A percentile compares a stretch with the other conserved stretches of the same genome.
Conservation (phyloP, 1,140 invertebrate genomes). For the Drosophila aff. region DNA sequence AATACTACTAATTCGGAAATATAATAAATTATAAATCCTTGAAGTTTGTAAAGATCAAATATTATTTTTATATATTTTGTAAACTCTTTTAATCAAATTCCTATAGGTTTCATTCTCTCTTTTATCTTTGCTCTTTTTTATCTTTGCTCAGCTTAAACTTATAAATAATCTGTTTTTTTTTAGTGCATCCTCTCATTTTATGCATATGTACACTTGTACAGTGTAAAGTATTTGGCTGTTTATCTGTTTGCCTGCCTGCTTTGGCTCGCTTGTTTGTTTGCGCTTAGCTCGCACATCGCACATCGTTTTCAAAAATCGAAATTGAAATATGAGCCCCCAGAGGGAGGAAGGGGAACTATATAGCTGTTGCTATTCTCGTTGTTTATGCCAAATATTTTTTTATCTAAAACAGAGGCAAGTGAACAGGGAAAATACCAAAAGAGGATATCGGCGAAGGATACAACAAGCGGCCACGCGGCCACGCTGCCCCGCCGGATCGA, state of each 20-base stretch:
- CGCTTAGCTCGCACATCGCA: slow-evolving; percentile 62
- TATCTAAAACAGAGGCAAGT: slow-evolving; percentile 51
- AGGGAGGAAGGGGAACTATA: not conserved
- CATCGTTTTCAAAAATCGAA: slow-evolving; percentile 82
- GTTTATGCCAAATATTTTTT: slow-evolving; percentile 71
- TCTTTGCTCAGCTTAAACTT: not conserved
- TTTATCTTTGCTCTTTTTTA: no score
- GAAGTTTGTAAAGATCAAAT: no score
- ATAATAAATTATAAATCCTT: not conserved
- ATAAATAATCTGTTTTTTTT: not conserved
- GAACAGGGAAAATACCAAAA: slow-evolving; percentile 23
- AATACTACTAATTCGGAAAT: not conserved
- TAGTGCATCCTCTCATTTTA: slow-evolving; percentile 32
- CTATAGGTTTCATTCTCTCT: not conserved
- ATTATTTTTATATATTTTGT: not conserved
- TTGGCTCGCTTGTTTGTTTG: slow-evolving; percentile 61
- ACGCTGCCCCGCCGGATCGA: slow-evolving; percentile 16
- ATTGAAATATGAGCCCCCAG: slow-evolving; percentile 77
- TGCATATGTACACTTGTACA: slow-evolving; percentile 30
- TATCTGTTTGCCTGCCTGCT: slow-evolving; percentile 72
- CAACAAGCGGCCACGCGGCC: slow-evolving; percentile 16
- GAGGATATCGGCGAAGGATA: slow-evolving; percentile 36
- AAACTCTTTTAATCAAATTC: not conserved
- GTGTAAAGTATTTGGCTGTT: slow-evolving; percentile 61
- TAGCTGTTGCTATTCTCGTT: slow-evolving; percentile 44